Conservation (phyloP, 2,888 invertebrate species). For the Hetaerina titia region DNA sequence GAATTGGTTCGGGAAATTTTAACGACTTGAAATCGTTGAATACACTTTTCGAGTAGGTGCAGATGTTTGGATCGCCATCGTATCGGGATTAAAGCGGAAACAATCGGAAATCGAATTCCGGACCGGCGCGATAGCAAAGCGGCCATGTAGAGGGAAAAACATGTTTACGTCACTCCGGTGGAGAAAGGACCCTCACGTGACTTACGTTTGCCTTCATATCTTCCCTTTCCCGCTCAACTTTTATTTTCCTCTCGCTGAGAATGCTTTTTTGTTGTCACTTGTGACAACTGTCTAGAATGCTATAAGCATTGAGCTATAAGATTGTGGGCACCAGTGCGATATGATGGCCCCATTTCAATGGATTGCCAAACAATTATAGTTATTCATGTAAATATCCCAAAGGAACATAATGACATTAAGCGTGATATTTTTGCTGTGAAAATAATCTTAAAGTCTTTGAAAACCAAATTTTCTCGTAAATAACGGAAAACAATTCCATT, state of each 20-base stretch:
- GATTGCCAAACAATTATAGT: no score
- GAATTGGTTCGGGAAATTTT: slow-evolving; percentile 11
- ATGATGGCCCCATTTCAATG: no score
- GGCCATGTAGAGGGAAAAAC: background rate
- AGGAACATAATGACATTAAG: no score
- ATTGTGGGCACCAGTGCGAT: background rate
- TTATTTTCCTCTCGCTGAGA: background rate
- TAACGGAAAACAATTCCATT: no score
- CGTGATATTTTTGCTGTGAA: no score
- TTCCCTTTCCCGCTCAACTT: background rate
- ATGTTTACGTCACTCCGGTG: background rate
- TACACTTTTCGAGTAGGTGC: background rate
- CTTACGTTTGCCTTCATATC: background rate
- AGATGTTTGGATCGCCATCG: slow-evolving; percentile 4
- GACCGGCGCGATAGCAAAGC: background rate
- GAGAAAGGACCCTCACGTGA: background rate
- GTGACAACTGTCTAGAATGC: background rate
- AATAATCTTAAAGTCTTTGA: no score
- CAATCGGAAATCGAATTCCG: slow-evolving; percentile 32
- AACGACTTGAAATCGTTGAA: background rate
- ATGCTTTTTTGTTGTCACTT: background rate
- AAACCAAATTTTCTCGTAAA: no score
- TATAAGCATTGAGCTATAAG: background rate
- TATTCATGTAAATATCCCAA: no score
- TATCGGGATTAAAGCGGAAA: background rate